Evolutionary conservation across 2,113 vertebrate species (phyloP).

Genomic region (Chaetops frenatus): DNA sequence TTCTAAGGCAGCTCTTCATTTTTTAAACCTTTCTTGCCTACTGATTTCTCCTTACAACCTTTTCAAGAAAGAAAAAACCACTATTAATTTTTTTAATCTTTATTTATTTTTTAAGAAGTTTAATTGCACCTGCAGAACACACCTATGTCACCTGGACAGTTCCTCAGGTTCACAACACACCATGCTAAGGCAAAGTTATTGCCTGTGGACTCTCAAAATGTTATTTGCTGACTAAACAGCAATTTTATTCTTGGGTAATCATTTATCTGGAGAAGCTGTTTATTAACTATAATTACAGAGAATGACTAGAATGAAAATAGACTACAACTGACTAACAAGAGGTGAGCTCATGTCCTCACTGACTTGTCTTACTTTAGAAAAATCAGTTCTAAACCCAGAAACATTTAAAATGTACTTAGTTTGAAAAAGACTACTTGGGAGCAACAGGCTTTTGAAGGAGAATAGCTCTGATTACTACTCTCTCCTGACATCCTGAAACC

Average conservation of each 20-base stretch:
- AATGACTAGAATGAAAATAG: background rate
- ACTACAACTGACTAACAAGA: background rate
- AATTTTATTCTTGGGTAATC: constrained; percentile 22
- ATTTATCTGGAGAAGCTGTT: constrained; percentile 34
- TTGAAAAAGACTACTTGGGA: background rate
- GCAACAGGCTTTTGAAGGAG: background rate
- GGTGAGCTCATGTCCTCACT: background rate
- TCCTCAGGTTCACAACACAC: background rate
- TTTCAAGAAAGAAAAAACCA: background rate
- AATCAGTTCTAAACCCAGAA: background rate
- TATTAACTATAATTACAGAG: constrained; percentile 9
- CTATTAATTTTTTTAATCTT: background rate
- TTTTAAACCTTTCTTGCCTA: background rate
- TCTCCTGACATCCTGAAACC: background rate
- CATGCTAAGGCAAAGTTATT: background rate
- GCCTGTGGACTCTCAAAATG: background rate
- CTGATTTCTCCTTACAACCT: background rate
- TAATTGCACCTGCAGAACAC: background rate
- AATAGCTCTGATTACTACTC: background rate
- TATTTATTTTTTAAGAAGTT: background rate
- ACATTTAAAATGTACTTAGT: background rate
- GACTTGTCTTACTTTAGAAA: background rate
- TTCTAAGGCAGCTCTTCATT: background rate
- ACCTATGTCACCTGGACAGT: background rate
- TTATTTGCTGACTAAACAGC: constrained; percentile 11